phyloP scores from a whole-genome alignment of 2,888 invertebrate species.

The Zygogramma bicolorata region DNA sequence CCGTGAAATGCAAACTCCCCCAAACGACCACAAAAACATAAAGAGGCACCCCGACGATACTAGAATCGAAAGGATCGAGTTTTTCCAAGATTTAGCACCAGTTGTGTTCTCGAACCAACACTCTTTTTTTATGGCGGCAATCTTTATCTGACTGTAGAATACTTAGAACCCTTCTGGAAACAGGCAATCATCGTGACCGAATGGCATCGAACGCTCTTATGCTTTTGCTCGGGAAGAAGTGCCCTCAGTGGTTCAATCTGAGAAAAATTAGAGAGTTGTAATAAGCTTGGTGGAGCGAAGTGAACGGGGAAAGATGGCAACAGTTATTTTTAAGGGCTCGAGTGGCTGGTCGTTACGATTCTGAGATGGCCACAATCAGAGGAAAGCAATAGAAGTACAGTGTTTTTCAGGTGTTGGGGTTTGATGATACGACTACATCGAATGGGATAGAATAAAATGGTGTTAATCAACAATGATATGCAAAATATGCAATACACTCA shows the following conservation, averaged over 20 bases:
- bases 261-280: slow-evolving; percentile 23
- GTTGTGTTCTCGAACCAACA: slow-evolving; percentile 30
- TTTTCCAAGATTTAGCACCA: slow-evolving; percentile 35
- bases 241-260: slow-evolving; percentile 16
- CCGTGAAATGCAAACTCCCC: slow-evolving; percentile 25
- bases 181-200: slow-evolving; percentile 21
- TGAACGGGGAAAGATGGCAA: slow-evolving; percentile 4
- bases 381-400: too few relatives aligned
- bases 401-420: too few relatives aligned
- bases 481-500: too few relatives aligned
- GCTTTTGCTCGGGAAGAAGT: background rate
- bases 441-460: too few relatives aligned
- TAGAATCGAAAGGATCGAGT: slow-evolving; percentile 35
- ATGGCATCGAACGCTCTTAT: slow-evolving; percentile 28
- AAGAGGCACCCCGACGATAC: slow-evolving; percentile 27
- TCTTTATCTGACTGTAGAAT: slow-evolving; percentile 32
- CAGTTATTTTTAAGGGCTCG: slow-evolving; percentile 17
- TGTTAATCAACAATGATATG: too few relatives aligned
- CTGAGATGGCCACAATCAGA: too few relatives aligned
- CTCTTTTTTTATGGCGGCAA: slow-evolving; percentile 34
- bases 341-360: background rate
- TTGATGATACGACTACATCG: too few relatives aligned
- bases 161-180: slow-evolving; percentile 23
- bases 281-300: slow-evolving; percentile 8
- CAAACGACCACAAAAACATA: slow-evolving; percentile 31